Percentiles rank a stretch among this genome's conserved stretches.
Conservation (phyloP, 2,797 vertebrate genomes). For the Periophthalmus magnuspinnatus region DNA sequence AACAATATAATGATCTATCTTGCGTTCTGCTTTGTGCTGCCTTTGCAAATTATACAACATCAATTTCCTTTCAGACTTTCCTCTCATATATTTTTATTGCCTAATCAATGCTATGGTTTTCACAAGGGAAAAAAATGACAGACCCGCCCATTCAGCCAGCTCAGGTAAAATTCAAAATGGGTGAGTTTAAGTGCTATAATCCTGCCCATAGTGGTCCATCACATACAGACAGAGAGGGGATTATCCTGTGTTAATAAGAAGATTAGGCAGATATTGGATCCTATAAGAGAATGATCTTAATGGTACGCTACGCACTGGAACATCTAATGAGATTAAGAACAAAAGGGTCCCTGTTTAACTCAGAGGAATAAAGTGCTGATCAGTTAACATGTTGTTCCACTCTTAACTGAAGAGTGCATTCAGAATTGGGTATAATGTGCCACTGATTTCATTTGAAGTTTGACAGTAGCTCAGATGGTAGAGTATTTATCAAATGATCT, state of each 20-base stretch:
- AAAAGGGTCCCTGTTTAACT: background rate
- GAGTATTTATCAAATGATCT: too few relatives aligned
- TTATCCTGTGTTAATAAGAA: slow-evolving; percentile 50
- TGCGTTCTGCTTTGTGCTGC: background rate
- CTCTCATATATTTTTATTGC: slow-evolving; percentile 21
- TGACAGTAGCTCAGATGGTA: too few relatives aligned
- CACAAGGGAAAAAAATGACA: slow-evolving; percentile 21
- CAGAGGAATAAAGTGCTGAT: background rate
- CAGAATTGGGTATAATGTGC: too few relatives aligned
- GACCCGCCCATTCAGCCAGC: background rate
- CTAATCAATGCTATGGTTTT: slow-evolving; percentile 37
- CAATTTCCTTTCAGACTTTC: slow-evolving; percentile 20
- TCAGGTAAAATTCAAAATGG: slow-evolving; percentile 13
- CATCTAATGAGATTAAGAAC: slow-evolving; percentile 40
- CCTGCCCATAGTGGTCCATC: slow-evolving; percentile 34
- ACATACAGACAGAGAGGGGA: slow-evolving; percentile 33
- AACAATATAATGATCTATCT: background rate
- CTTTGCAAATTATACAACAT: background rate
- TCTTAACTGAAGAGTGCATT: background rate
- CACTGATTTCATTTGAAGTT: too few relatives aligned
- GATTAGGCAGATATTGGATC: slow-evolving; percentile 58
- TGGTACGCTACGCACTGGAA: slow-evolving; percentile 27
- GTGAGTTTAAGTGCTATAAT: slow-evolving; percentile 48
- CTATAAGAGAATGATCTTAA: slow-evolving; percentile 44
- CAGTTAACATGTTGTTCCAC: background rate